Evolutionary conservation across 2,797 vertebrate species (phyloP), one percentile per base, ranked within the genome.

Genomic region (Mus caroli): DNA sequence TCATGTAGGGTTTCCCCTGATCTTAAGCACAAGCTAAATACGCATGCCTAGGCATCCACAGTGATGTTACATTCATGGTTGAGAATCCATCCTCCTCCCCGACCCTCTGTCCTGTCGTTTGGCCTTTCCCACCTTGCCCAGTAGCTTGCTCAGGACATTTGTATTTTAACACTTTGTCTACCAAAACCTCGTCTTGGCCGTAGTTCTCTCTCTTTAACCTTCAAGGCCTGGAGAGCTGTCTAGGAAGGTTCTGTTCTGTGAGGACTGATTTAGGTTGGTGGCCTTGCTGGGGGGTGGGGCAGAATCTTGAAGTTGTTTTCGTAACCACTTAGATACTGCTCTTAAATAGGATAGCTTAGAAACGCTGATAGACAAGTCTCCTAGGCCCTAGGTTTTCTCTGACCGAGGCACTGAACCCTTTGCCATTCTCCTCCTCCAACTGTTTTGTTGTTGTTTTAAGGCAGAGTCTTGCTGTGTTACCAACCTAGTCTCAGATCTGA

Each of bases 11-110:
- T 79, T 95, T 92, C 4, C 58, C 83, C 54, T 52, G 75, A 94
- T 88, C 94, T 96, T 92, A 94, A 97, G 94, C 83, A 94, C 91
- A 97, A 96, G 83, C 92, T 94, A 87, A 97, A 97, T 83, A 90
- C 96, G 92, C 78, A 73, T 94, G 58, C 79, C 90, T 96, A 93
- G 97, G 96, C 95, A 97, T 64, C 69, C 92, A 79, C 40, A 77
- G 52, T 92, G 71, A 96, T 90, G 6, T 54, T 92, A 91, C 73
- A 76, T 91, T 90, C 46, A 73, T 90, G 79, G 77, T 76, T 93
- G 77, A 69, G 91, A 77, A 75, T 58, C 58, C 12, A 31, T 80
- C 40, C 15, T 86, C 62, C 54, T 80, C 69, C 88, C 73, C 43
- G 34, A 50, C 95, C 50, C 52, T 78, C 69, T 90, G 24, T 82